A percentile compares a stretch with the other conserved stretches of the same genome.
Conservation (phyloP, 2,888 invertebrate genomes). For the Eumerus sabulonum region DNA sequence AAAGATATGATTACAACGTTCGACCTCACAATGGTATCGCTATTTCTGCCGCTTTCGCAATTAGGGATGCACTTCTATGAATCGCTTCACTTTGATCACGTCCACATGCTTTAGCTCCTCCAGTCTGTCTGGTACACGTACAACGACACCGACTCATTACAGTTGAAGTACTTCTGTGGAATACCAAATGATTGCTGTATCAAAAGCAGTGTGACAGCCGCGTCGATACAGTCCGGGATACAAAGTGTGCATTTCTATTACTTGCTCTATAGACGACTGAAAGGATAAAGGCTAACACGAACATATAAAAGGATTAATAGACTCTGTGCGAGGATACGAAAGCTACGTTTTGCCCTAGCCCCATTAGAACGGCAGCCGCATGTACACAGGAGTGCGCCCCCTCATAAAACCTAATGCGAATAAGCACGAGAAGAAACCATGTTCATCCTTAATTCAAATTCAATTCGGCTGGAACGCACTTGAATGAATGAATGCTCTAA, state of each 20-base stretch:
- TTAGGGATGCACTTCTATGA: slow-evolving; percentile 66
- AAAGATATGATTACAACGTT: too few relatives aligned
- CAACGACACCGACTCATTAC: not conserved
- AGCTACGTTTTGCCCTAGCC: slow-evolving; percentile 22
- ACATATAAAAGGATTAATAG: slow-evolving; percentile 53
- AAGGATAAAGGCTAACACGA: not conserved
- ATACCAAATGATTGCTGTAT: slow-evolving; percentile 54
- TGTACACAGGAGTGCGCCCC: not conserved
- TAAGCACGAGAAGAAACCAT: slow-evolving; percentile 23
- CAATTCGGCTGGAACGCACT: slow-evolving; percentile 16
- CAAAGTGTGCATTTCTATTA: not conserved
- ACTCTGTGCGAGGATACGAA: slow-evolving; percentile 28
- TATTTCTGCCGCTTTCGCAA: slow-evolving; percentile 33
- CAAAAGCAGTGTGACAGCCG: slow-evolving; percentile 7
- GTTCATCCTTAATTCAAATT: slow-evolving; percentile 48
- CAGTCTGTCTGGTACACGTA: slow-evolving; percentile 12
- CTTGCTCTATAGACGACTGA: not conserved
- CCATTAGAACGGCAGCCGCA: slow-evolving; percentile 18
- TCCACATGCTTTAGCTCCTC: slow-evolving; percentile 13
- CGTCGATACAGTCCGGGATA: slow-evolving; percentile 21
- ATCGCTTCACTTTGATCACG: slow-evolving; percentile 64
- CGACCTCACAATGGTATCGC: not conserved
- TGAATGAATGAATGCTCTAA: too few relatives aligned
- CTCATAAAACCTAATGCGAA: slow-evolving; percentile 5
- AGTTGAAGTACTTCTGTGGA: slow-evolving; percentile 21